These are phyloP conservation scores for Luperina testacea DNA, from an alignment of 2,888 invertebrate genomes.

Conservation along the genomic window DNA sequence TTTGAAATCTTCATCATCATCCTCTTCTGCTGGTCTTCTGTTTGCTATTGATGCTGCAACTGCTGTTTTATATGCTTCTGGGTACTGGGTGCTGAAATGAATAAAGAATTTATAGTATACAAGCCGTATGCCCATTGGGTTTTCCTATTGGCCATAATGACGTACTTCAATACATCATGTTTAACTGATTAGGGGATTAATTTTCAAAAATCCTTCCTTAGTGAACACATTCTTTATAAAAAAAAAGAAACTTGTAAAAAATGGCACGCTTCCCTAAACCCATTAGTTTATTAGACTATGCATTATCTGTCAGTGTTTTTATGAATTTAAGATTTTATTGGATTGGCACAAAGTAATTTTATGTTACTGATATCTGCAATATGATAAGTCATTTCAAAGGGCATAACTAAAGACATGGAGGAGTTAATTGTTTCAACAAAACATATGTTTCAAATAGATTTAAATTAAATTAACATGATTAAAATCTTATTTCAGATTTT, in stretches of 20 bases:
- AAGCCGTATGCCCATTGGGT: neutral
- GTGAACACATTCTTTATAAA: neutral
- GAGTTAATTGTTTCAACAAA: neutral
- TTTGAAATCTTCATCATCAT: conserved; percentile 81
- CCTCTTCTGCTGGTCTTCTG: conserved; percentile 83
- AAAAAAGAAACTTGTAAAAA: too few species aligned
- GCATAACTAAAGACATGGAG: neutral
- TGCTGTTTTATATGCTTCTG: conserved; percentile 92
- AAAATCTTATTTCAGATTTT: neutral
- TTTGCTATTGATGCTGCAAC: conserved; percentile 87
- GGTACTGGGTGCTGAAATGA: conserved; percentile 90
- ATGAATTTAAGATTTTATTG: neutral
- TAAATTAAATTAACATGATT: neutral
- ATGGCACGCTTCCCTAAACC: neutral
- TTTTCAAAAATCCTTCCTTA: neutral
- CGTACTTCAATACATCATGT: neutral
- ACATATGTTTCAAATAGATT: neutral
- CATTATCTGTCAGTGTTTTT: neutral
- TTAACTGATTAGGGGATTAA: neutral
- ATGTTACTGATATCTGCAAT: neutral
- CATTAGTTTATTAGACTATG: too few species aligned
- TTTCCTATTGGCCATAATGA: neutral
- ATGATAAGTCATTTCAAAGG: neutral
- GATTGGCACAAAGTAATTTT: neutral
- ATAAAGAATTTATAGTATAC: neutral